Percentiles rank a stretch among this genome's conserved stretches.
Evolutionary conservation across 2,113 vertebrate genomes (phyloP).

Genomic region (Chunga burmeisteri): DNA sequence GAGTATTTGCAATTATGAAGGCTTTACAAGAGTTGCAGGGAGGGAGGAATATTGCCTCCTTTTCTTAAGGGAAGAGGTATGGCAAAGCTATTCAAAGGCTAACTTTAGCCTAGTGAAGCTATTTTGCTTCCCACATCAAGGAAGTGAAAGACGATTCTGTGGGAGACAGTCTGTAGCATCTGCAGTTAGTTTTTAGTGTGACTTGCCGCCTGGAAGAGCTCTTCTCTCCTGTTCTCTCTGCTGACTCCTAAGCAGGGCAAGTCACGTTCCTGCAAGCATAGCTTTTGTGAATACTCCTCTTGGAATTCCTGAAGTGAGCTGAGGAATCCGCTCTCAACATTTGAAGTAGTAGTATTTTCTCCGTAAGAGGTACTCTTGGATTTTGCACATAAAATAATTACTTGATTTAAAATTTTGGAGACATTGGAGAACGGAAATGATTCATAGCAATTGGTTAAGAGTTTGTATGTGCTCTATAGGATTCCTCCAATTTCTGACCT

Average conservation of each 20-base stretch:
- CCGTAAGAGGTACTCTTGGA: accelerated
- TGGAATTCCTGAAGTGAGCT: not conserved
- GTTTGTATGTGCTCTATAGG: not conserved
- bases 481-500: not conserved
- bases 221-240: not conserved
- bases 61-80: not conserved
- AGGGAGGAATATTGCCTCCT: not conserved
- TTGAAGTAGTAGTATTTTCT: not conserved
- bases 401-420: not conserved
- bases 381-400: not conserved
- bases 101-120: not conserved
- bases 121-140: not conserved
- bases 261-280: not conserved
- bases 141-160: constrained; percentile 18
- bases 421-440: not conserved
- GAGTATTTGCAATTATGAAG: not conserved
- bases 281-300: not conserved
- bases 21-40: not conserved
- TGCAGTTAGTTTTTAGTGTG: not conserved
- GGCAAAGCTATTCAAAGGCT: not conserved
- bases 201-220: not conserved
- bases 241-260: not conserved
- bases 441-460: not conserved
- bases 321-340: not conserved
- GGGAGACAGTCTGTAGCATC: not conserved